Evolutionary conservation across 2,797 vertebrate genomes (phyloP).

Genomic region (Urophycis tenuis): DNA sequence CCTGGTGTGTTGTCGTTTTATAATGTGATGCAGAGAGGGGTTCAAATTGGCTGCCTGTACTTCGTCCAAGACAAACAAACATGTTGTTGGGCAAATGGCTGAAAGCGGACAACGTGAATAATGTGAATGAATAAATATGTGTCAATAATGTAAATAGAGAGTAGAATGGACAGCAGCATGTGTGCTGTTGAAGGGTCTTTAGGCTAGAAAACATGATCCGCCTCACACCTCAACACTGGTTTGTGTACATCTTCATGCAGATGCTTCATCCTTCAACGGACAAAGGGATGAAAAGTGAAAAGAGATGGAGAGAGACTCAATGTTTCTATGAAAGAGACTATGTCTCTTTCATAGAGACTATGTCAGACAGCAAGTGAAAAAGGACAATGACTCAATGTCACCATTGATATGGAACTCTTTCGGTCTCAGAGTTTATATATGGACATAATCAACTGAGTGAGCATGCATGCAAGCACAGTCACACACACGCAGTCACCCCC

Average conservation of each 20-base stretch:
- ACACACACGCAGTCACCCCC: not conserved
- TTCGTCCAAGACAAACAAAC: not conserved
- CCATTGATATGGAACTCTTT: not conserved
- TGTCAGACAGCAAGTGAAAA: not conserved
- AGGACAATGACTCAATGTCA: not conserved
- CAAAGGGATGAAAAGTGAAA: not conserved
- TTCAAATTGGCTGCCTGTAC: not conserved
- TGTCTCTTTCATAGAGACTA: too few species aligned
- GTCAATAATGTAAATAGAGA: not conserved
- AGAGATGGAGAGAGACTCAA: too few species aligned
- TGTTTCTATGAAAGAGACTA: too few species aligned
- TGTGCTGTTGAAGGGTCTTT: too few species aligned
- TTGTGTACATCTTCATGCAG: not conserved
- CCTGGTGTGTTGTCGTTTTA: not conserved
- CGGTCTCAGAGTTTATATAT: not conserved
- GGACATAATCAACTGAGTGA: not conserved
- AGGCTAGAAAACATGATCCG: not conserved
- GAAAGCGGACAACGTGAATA: not conserved
- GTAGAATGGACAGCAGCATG: too few species aligned
- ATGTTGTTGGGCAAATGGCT: not conserved
- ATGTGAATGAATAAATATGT: not conserved
- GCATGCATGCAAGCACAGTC: not conserved
- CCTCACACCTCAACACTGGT: not conserved
- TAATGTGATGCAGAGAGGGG: not conserved
- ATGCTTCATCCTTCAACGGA: not conserved